phyloP scores from a whole-genome alignment of 2,797 vertebrate species.

The Sternarchorhynchus goeldii region DNA sequence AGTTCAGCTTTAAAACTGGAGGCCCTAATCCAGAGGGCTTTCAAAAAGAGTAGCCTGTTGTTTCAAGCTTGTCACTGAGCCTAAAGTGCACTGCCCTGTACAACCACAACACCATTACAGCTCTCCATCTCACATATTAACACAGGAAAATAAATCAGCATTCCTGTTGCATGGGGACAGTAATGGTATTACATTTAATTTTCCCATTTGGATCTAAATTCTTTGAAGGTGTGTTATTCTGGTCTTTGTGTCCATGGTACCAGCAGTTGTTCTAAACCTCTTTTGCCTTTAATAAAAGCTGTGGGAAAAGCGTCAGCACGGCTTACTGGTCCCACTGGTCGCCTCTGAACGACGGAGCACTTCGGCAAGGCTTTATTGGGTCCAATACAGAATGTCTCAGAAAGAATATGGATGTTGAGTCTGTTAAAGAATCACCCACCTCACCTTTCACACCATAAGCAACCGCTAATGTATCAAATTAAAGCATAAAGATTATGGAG shows the following conservation, averaged over 20 bases:
- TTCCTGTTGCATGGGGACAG: neutral
- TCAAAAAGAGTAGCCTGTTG: constrained; percentile 30
- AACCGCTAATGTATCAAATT: neutral
- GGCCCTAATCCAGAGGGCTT: constrained; percentile 24
- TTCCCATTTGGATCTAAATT: neutral
- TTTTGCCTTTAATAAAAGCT: constrained; percentile 30
- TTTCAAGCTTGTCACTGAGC: constrained; percentile 11
- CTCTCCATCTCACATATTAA: neutral
- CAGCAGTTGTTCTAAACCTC: constrained; percentile 11
- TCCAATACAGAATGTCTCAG: constrained; percentile 35
- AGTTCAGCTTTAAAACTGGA: constrained; percentile 16
- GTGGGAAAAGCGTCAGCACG: constrained; percentile 26
- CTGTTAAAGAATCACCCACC: constrained; percentile 20
- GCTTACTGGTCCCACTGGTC: constrained; percentile 42
- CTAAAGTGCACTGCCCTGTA: neutral
- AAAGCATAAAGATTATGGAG: neutral
- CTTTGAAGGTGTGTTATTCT: neutral
- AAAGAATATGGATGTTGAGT: constrained; percentile 23
- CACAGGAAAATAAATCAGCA: neutral
- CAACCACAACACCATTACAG: neutral
- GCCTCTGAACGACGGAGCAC: constrained; percentile 36
- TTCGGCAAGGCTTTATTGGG: constrained; percentile 47
- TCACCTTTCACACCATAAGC: constrained; percentile 11
- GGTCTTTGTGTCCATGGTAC: neutral
- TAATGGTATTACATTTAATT: neutral